Evolutionary conservation across 2,888 invertebrate genomes (phyloP), one percentile per base, ranked within the genome.

Genomic region (Lasioglossum vierecki): DNA sequence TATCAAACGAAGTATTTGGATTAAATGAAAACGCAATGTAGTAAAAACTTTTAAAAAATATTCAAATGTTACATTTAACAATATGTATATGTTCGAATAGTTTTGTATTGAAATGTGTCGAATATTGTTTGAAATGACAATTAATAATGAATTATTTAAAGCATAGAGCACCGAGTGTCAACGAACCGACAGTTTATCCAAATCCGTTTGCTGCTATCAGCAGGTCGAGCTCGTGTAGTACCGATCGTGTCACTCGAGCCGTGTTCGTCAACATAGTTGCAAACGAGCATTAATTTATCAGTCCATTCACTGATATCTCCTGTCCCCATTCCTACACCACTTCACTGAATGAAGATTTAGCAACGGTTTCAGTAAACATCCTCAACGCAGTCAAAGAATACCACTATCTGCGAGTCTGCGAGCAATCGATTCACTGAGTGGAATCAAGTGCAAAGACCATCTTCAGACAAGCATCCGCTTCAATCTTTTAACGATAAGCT

Each of bases 281-380:
- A 79, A 35, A 68, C 53, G 22, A 39, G 26, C 26, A 22, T 4
- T 6, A 57, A 46, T 74, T 74, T 79, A 79, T 79, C 73, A 46
- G 26, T n/a, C 15, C 70, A 79, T 79, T 82, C 44, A 68, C 18
- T 41, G 68, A 68, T 82, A 79, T 82, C 82, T 26, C 39, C 5
- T 46, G 79, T 35, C 66, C 82, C 30, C 46, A 44, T 79, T 82
- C 53, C 39, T 46, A 26, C 26, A 46, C 46, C 39, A 60, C 39
- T 41, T n/a, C 70, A 39, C 79, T 74, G 68, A 70, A 30, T 70
- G 68, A 70, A 60, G 68, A 82, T 82, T 82, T 79, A 74, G 79
- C 79, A 79, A 82, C 39, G 57, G 68, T 30, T 60, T 74, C 68
- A 22, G 35, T n/a, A 74, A 73, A 68, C 49, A 66, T 66, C 30